Percentiles rank a stretch among this genome's conserved stretches.
phyloP scores from a whole-genome alignment of 2,888 invertebrate species.

The Chrysina gloriosa region DNA sequence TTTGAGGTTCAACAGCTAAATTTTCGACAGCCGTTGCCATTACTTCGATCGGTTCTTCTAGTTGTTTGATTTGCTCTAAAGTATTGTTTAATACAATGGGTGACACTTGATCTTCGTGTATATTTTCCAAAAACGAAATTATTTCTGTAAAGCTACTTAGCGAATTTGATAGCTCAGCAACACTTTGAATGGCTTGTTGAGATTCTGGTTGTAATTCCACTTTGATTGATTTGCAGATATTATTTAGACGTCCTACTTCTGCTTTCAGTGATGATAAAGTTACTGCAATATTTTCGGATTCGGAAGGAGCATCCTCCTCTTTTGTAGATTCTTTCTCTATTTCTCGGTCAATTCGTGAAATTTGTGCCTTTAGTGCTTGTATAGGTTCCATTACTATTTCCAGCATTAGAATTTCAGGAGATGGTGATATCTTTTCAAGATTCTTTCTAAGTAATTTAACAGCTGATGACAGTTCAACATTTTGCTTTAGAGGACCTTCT shows the following conservation, averaged over 20 bases:
- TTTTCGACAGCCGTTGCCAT: slow-evolving; percentile 1
- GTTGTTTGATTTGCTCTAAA: neutral
- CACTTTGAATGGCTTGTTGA: slow-evolving; percentile 20
- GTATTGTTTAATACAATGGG: neutral
- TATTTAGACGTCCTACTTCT: slow-evolving; percentile 10
- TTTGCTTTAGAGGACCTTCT: neutral
- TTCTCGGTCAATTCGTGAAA: slow-evolving; percentile 6
- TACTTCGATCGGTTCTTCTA: slow-evolving; percentile 27
- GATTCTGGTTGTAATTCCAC: slow-evolving; percentile 6
- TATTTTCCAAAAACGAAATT: neutral
- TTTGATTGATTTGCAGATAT: slow-evolving; percentile 20
- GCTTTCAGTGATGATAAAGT: neutral
- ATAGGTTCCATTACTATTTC: slow-evolving; percentile 9
- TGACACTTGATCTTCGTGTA: neutral
- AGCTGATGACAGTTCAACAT: neutral
- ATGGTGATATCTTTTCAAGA: neutral
- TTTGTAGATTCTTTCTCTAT: neutral
- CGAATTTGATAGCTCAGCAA: slow-evolving; percentile 8
- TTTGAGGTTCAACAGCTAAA: neutral
- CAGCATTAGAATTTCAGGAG: neutral
- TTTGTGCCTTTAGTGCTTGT: neutral
- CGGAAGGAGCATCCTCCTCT: neutral
- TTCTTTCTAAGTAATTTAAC: slow-evolving; percentile 13
- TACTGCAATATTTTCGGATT: neutral
- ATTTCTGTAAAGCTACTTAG: neutral